Evolutionary conservation across 37 sponge, comb jelly and placozoan genomes (phyloP).

Genomic region (Mnemiopsis leidyi): DNA sequence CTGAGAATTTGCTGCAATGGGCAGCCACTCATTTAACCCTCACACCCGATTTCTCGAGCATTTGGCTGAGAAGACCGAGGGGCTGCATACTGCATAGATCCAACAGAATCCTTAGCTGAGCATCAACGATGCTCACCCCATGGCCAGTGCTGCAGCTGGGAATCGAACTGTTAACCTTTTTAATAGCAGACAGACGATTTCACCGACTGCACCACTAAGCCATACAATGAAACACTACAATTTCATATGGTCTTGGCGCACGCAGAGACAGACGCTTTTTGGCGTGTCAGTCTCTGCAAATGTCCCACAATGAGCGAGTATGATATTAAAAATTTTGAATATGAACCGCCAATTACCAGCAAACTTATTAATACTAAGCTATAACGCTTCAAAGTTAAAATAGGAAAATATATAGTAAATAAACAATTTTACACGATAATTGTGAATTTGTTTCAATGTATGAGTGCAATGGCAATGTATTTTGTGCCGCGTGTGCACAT

Average conservation of each 20-base stretch:
- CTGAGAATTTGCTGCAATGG: constrained; percentile 48
- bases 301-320: too few species aligned
- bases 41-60: constrained; percentile 16
- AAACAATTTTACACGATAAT: too few species aligned
- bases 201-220: neutral
- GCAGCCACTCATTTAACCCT: constrained; percentile 52
- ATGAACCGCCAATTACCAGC: too few species aligned
- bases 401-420: too few species aligned
- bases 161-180: neutral
- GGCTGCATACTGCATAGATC: neutral
- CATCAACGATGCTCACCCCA: neutral
- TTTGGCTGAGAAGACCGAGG: neutral
- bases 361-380: too few species aligned
- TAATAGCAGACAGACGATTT: neutral
- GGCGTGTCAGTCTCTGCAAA: too few species aligned
- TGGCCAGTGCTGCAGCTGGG: neutral
- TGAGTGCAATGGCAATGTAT: too few species aligned
- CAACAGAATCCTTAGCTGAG: neutral
- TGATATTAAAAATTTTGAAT: too few species aligned
- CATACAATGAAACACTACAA: neutral
- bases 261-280: too few species aligned
- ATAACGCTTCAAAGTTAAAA: too few species aligned
- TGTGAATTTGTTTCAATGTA: too few species aligned
- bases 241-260: neutral
- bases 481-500: too few species aligned